These are phyloP conservation scores for Plagodis dolabraria DNA, from an alignment of 2,888 invertebrate species.

Conservation along the genomic window DNA sequence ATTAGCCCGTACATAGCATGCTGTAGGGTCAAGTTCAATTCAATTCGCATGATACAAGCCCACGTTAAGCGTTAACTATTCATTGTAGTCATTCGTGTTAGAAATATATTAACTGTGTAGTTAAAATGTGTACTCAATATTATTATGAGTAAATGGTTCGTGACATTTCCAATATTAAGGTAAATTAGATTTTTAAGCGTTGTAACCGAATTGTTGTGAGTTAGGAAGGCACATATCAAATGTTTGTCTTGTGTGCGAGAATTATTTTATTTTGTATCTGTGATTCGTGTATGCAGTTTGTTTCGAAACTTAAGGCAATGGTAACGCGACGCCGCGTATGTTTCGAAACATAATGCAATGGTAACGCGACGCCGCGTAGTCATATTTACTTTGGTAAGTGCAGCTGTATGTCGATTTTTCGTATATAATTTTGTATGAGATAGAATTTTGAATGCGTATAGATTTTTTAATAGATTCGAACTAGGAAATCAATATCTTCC, in stretches of 20 bases:
- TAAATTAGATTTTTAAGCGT: constrained; percentile 46
- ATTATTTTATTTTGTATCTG: constrained; percentile 65
- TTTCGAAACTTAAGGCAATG: constrained; percentile 5
- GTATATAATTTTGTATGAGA: constrained; percentile 54
- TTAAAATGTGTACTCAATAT: constrained; percentile 64
- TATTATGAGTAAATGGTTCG: constrained; percentile 75
- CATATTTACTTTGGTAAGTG: constrained; percentile 56
- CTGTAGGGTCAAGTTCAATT: constrained; percentile 45
- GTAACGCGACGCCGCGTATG: constrained; percentile 23
- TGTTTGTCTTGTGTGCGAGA: constrained; percentile 22
- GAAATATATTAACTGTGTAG: constrained; percentile 55
- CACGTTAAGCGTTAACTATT: constrained; percentile 50
- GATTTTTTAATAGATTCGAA: constrained; percentile 36
- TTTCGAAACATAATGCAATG: constrained; percentile 4
- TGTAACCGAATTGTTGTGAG: constrained; percentile 35
- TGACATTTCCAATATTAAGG: constrained; percentile 77
- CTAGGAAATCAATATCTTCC: constrained; percentile 36
- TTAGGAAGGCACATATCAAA: constrained; percentile 30
- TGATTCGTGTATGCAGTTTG: constrained; percentile 73
- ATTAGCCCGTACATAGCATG: constrained; percentile 21
- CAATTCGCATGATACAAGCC: no score
- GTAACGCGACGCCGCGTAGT: constrained; percentile 28
- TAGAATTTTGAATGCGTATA: constrained; percentile 42
- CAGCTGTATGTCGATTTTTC: constrained; percentile 52
- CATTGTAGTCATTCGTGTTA: constrained; percentile 65